A percentile compares a stretch with the other conserved stretches of the same genome.
Evolutionary conservation across 2,113 vertebrate species (phyloP).

Genomic region (Circaetus gallicus): DNA sequence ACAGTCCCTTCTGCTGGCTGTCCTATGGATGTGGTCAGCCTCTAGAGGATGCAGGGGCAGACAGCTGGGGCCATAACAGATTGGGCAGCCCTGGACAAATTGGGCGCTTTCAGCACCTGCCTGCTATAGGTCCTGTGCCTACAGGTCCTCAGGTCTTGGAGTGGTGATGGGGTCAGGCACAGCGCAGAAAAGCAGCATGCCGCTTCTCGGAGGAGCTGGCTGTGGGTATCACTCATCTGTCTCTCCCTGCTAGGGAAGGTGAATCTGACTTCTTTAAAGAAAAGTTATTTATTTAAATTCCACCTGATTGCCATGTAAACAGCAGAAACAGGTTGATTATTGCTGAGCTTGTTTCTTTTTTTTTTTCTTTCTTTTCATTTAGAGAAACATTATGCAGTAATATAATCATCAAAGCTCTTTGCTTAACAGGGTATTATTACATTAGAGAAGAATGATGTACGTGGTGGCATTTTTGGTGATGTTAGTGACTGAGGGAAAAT

Average conservation of each 20-base stretch:
- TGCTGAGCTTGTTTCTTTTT: neutral
- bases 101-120: neutral
- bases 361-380: neutral
- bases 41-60: neutral
- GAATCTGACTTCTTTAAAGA: neutral
- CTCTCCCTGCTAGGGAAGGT: neutral
- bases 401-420: constrained; percentile 23
- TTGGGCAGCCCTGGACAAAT: neutral
- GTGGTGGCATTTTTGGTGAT: constrained; percentile 38
- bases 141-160: neutral
- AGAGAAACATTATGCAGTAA: neutral
- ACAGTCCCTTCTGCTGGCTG: neutral
- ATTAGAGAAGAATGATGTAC: constrained; percentile 36
- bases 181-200: neutral
- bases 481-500: constrained; percentile 42
- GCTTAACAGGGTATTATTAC: constrained; percentile 14
- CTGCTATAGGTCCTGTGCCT: neutral
- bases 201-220: rapidly evolving
- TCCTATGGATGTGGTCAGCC: neutral
- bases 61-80: neutral
- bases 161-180: neutral
- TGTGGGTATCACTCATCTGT: neutral
- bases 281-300: neutral
- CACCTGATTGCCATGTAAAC: neutral
- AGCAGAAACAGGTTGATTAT: neutral